phyloP scores from a whole-genome alignment of 92 coral and sea anemone genomes.

The Umimayanthus kanabou region DNA sequence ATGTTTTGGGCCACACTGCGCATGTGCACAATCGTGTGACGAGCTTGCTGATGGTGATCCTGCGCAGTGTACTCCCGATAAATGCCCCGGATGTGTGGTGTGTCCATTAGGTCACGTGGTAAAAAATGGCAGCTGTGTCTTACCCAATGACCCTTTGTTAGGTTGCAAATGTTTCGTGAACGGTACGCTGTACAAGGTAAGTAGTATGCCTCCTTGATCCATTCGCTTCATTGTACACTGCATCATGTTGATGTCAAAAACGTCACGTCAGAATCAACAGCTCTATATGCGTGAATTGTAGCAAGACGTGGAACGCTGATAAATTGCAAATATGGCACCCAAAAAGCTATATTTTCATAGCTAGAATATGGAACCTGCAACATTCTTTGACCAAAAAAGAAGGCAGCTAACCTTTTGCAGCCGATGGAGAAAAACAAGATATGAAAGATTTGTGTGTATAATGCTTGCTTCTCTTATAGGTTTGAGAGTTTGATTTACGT shows the following conservation, averaged over 20 bases:
- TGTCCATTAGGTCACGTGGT: slow-evolving; percentile 50
- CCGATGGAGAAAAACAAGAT: no score
- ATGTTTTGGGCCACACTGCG: slow-evolving; percentile 28
- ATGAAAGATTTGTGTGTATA: no score
- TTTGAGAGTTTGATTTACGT: no score
- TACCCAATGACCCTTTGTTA: slow-evolving; percentile 35
- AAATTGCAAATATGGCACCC: no score
- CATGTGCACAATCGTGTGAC: slow-evolving; percentile 45
- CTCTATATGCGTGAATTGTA: no score
- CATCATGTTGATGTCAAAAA: background rate
- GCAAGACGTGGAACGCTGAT: no score
- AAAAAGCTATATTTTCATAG: no score
- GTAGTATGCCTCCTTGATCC: background rate
- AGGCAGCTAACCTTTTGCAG: no score
- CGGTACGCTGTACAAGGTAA: slow-evolving; percentile 43
- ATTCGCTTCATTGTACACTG: background rate
- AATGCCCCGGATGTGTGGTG: slow-evolving; percentile 43
- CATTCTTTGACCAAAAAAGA: no score
- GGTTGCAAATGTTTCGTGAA: slow-evolving; percentile 45
- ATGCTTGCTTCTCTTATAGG: no score
- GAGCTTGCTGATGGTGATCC: slow-evolving; percentile 20
- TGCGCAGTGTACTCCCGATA: slow-evolving; percentile 30
- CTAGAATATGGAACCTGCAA: no score
- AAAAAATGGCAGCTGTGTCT: slow-evolving; percentile 33
- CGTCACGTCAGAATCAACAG: background rate